A percentile compares a stretch with the other conserved stretches of the same genome.
Conservation (phyloP, 1,140 invertebrate species). For the Drosophila bocqueti region DNA sequence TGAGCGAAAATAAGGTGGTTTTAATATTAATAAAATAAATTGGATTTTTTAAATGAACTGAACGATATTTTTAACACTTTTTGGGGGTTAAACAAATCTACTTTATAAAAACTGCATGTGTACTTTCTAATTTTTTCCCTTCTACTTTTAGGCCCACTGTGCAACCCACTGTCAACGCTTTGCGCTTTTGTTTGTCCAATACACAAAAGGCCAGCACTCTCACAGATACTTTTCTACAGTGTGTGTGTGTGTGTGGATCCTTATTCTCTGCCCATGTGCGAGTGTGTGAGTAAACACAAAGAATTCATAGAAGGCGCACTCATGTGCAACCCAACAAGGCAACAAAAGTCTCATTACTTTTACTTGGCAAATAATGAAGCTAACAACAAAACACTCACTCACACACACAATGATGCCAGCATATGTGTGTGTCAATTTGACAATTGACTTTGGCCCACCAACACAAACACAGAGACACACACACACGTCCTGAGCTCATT, state of each 20-base stretch:
- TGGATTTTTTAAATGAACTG: too few species aligned
- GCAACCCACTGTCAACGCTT: constrained; percentile 62
- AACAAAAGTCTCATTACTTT: constrained; percentile 83
- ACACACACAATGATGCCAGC: constrained; percentile 12
- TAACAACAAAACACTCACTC: constrained; percentile 47
- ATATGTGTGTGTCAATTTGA: constrained; percentile 60
- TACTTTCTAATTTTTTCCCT: neutral
- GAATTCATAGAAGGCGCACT: constrained; percentile 73
- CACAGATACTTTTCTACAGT: constrained; percentile 25
- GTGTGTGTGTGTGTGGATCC: constrained; percentile 19
- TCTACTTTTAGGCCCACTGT: constrained; percentile 9
- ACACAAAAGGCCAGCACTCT: constrained; percentile 69
- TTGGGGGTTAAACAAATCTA: neutral
- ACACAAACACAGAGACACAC: constrained; percentile 9
- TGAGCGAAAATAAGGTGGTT: neutral
- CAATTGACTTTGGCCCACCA: constrained; percentile 69
- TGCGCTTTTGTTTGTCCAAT: constrained; percentile 75
- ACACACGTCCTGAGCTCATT: constrained; percentile 1
- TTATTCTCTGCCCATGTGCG: constrained; percentile 48
- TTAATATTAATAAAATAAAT: too few species aligned
- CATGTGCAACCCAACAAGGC: constrained; percentile 81
- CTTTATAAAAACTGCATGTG: neutral
- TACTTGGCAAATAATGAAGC: constrained; percentile 83
- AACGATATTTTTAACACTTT: neutral
- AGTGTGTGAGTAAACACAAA: constrained; percentile 58